These are phyloP conservation scores for Ephydatia muelleri DNA, from an alignment of 37 sponge, comb jelly and placozoan genomes.

Conservation along the genomic window DNA sequence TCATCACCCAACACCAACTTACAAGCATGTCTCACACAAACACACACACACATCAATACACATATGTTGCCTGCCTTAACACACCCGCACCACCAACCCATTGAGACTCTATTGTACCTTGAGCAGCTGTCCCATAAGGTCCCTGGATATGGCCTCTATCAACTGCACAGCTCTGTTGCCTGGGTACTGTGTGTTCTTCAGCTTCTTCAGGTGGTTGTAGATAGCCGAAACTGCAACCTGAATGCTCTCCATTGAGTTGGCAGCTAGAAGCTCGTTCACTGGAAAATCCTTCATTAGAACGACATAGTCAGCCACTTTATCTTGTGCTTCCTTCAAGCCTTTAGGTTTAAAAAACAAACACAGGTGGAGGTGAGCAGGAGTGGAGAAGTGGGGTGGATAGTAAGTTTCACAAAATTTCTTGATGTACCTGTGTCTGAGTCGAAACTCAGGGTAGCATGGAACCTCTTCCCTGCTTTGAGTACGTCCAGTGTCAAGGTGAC, in stretches of 20 bases:
- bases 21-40: too few species aligned
- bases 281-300: conserved; percentile 98
- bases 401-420: background rate
- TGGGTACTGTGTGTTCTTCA: conserved; percentile 90
- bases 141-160: conserved; percentile 95
- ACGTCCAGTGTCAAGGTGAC: conserved; percentile 93
- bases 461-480: conserved; percentile 92
- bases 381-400: background rate
- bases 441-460: conserved; percentile 96
- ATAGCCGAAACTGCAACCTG: conserved; percentile 74
- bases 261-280: conserved; percentile 90
- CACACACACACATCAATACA: too few species aligned
- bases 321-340: conserved; percentile 89
- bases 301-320: conserved; percentile 91
- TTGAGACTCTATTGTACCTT: conserved; percentile 65
- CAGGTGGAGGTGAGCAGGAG: background rate
- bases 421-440: conserved; percentile 95
- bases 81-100: background rate
- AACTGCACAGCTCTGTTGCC: conserved; percentile 80
- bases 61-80: too few species aligned
- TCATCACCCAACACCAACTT: background rate
- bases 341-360: background rate
- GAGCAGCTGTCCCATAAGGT: conserved; percentile 84
- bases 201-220: conserved; percentile 90
- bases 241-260: conserved; percentile 77